Base-by-base conservation (phyloP, 2,888 invertebrate species). In the Lasioglossum oenotherae region DNA sequence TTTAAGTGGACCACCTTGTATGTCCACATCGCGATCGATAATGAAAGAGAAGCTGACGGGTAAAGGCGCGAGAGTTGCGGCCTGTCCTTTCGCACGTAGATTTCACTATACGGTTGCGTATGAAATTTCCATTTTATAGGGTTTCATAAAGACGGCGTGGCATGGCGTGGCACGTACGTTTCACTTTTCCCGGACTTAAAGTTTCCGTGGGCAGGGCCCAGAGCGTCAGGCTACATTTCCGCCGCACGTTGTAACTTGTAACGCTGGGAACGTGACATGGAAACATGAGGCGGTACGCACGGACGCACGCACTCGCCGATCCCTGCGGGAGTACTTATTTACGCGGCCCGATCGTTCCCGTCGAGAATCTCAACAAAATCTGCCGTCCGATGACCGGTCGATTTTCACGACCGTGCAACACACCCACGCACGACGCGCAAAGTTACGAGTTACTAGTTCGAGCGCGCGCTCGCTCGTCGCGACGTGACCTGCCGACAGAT, bases 171-270 rank as follows among this genome's bases (percentile, higher is more conserved):
- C 77, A 74, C 81, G 81, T 81, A 82, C 84, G 74, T 78, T 79
- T 76, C 76, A 67, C 82, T 78, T 78, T 84, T 78, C 72, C 78
- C 44, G 78, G 78, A 67, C 82, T 81, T 73, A 73, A 57, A 78
- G 71, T 64, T 78, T 64, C 46, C 71, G 31, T 38, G 27, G 19
- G 19, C 19, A 8, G 71, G 41, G 74, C 35, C 10, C 64, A 35
- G 44, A n/a, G 53, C 38, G 38, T n/a, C 44, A 23, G 67, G 44
- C 44, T 38, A 27, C 44, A 57, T 49, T 81, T 78, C 64, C 75
- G 6, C 74, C 78, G 44, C 41, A 73, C 84, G 78, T 78, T 53
- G 44, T 74, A 74, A 82, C 78, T 78, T 53, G 44, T 74, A 74
- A 82, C 75, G 78, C 72, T 49, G 27, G 31, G 46, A 44, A 84